These are phyloP conservation scores for Parnassius apollo DNA, from an alignment of 2,888 invertebrate species.

Conservation along the genomic window DNA sequence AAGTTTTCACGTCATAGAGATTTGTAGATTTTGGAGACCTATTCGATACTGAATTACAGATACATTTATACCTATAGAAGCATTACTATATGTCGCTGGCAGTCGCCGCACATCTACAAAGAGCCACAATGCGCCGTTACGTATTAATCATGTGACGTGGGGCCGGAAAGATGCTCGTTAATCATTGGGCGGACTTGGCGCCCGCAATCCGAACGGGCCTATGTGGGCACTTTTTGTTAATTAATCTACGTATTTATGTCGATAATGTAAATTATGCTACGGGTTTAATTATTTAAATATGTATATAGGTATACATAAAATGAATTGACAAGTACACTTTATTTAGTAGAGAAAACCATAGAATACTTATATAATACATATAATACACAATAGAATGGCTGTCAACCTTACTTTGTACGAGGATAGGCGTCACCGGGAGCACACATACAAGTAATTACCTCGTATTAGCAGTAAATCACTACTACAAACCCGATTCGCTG, in stretches of 20 bases:
- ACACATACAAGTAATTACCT: no score
- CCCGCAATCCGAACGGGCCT: slow-evolving; percentile 60
- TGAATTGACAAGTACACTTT: no score
- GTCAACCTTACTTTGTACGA: no score
- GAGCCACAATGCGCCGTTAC: slow-evolving; percentile 58
- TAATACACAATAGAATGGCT: no score
- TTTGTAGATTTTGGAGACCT: neutral
- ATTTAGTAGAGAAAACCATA: no score
- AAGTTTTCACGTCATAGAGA: neutral
- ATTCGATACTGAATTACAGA: slow-evolving; percentile 6
- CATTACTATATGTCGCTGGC: slow-evolving; percentile 9
- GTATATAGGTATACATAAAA: no score
- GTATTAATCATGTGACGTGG: slow-evolving; percentile 75
- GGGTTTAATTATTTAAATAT: no score
- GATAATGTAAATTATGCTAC: slow-evolving; percentile 2
- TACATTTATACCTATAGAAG: slow-evolving; percentile 14
- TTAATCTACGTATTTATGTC: slow-evolving; percentile 51
- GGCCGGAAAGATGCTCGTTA: slow-evolving; percentile 69
- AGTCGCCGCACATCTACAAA: slow-evolving; percentile 32
- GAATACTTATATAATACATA: no score
- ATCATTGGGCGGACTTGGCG: slow-evolving; percentile 68
- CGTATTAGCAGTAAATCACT: no score
- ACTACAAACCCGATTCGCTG: no score
- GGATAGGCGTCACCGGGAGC: no score
- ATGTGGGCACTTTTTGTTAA: slow-evolving; percentile 72